Evolutionary conservation across 2,797 vertebrate species (phyloP), one percentile per base, ranked within the genome.

Genomic region (Mico argentatus): DNA sequence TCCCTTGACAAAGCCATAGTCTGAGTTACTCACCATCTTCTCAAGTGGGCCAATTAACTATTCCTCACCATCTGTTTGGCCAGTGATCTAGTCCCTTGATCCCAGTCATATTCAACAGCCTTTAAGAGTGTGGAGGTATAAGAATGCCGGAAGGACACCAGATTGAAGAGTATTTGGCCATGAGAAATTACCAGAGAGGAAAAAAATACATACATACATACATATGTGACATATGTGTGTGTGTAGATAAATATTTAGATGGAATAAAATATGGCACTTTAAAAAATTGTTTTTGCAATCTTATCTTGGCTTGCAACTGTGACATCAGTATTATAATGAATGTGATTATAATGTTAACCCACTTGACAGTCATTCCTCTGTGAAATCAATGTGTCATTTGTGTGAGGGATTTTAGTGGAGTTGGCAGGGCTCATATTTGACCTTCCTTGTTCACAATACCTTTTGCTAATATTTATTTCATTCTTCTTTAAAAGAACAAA

Each of bases 31-130:
- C 93, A 64, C 86, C 90, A 92, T 95, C 94, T 98, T 98, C 98
- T 98, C 98, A 98, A 97, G 97, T 96, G 98, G 98, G 96, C 98
- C 98, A 98, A 98, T 99, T 98, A 98, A 92, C 86, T 97, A 75
- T 26, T 75, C 97, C 86, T 79, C 1, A 46, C 98, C 98, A 98
- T 99, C 98, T 99, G 98, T 93, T 98, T 87, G 75, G 81, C 92
- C 85, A 92, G 89, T 92, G 95, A 96, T 75, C 72, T 48, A 30
- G 61, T 97, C 96, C 96, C 75, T 80, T 94, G 95, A 13, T 97
- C 85, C 61, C 3, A 95, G 55, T n/a, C 81, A 94, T 95, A 84
- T 79, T 39, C 46, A 92, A 57, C 91, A 96, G 94, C 94, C 96
- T 97, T 95, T 75, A 26, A n/a, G 41, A 90, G 13, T 88, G 27